Evolutionary conservation across 2,113 vertebrate species (phyloP).

Genomic region (Hepsetus odoe): DNA sequence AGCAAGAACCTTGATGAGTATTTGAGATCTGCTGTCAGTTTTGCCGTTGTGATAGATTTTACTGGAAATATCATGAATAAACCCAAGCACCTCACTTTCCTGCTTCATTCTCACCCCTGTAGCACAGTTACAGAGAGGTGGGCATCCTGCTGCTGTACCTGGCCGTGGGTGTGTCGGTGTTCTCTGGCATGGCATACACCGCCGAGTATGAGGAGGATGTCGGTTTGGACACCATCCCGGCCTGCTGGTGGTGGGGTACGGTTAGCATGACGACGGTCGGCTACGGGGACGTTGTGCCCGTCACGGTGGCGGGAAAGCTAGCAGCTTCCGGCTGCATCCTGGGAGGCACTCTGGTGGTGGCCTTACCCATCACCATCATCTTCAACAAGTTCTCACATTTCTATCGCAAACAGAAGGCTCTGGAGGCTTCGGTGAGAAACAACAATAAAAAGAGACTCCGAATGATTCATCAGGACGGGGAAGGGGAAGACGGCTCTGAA

Average conservation of each 20-base stretch:
- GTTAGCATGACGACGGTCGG: conserved; percentile 99
- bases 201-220: conserved; percentile 91
- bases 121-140: conserved; percentile 98
- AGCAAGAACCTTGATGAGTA: too few relatives aligned
- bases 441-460: conserved; percentile 69
- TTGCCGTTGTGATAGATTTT: background rate
- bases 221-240: conserved; percentile 94
- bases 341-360: conserved; percentile 92
- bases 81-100: conserved; percentile 7
- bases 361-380: conserved; percentile 97
- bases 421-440: conserved; percentile 91
- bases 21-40: too few relatives aligned
- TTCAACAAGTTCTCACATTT: conserved; percentile 99
- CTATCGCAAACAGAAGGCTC: conserved; percentile 92
- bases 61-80: background rate
- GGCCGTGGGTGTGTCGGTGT: conserved; percentile 91
- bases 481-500: conserved; percentile 56
- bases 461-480: conserved; percentile 36
- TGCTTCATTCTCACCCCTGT: conserved; percentile 64
- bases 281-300: conserved; percentile 92
- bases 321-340: conserved; percentile 94
- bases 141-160: conserved; percentile 94
- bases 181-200: conserved; percentile 92
- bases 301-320: conserved; percentile 91
- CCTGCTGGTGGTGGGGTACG: conserved; percentile 99